A percentile compares a stretch with the other conserved stretches of the same genome.
Evolutionary conservation across 30 jellyfish, hydroid and myxozoan genomes (phyloP).

Genomic region (Catostylus mosaicus): DNA sequence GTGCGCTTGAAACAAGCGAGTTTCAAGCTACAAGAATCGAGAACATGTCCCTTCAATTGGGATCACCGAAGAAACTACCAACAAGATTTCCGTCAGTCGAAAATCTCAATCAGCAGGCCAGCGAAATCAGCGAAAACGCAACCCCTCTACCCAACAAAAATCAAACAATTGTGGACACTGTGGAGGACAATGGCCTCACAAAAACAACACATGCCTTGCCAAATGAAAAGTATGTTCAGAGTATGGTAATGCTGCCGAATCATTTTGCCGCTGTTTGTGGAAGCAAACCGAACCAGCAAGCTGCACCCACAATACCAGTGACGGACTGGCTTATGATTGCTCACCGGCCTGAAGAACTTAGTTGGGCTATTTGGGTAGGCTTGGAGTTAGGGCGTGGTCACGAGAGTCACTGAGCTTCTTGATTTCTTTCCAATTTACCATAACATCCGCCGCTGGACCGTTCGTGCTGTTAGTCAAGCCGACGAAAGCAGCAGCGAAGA

Average conservation of each 20-base stretch:
- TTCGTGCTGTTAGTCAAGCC: background rate
- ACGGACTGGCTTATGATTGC: too few relatives aligned
- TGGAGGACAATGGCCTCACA: background rate
- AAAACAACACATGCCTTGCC: conserved; percentile 20
- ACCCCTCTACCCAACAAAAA: background rate
- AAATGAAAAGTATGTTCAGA: background rate
- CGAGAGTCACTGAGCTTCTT: too few relatives aligned
- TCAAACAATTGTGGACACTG: background rate
- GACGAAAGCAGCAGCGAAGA: background rate
- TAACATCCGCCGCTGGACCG: too few relatives aligned
- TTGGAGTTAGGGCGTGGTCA: too few relatives aligned
- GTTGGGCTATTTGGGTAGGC: too few relatives aligned
- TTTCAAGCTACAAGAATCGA: conserved; percentile 27
- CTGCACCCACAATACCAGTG: background rate
- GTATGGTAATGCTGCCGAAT: conserved; percentile 14
- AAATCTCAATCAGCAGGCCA: too few relatives aligned
- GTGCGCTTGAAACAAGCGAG: conserved; percentile 27
- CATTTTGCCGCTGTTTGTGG: conserved; percentile 40
- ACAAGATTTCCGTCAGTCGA: background rate
- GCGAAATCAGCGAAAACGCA: too few relatives aligned
- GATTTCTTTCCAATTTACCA: too few relatives aligned
- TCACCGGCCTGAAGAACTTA: too few relatives aligned
- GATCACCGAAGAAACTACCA: background rate
- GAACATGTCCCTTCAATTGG: background rate
- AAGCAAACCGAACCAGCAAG: background rate